Percentiles rank a stretch among this genome's conserved stretches.
These are phyloP conservation scores for Abrostola triplasia DNA, from an alignment of 2,888 invertebrate genomes.

Conservation along the genomic window DNA sequence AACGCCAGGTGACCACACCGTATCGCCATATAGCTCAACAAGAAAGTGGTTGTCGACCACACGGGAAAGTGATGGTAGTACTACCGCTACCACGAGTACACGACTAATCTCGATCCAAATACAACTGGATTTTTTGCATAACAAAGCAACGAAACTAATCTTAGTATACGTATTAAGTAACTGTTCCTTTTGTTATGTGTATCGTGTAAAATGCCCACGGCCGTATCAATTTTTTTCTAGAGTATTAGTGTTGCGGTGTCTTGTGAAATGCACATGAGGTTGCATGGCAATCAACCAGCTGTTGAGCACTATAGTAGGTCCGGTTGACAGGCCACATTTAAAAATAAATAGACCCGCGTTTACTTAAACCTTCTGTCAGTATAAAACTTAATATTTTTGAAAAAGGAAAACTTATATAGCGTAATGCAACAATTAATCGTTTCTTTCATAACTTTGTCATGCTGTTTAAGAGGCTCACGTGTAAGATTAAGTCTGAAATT, in stretches of 20 bases:
- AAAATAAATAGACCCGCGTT: background rate
- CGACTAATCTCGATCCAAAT: slow-evolving; percentile 55
- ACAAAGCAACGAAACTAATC: slow-evolving; percentile 69
- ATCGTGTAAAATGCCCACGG: slow-evolving; percentile 64
- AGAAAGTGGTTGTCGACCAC: slow-evolving; percentile 30
- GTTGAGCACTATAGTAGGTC: background rate
- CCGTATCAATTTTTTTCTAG: slow-evolving; percentile 33
- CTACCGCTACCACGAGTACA: slow-evolving; percentile 28
- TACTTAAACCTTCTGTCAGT: background rate
- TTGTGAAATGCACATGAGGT: slow-evolving; percentile 34
- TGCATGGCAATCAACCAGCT: background rate
- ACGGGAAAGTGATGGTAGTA: slow-evolving; percentile 36
- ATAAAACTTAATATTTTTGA: too few species aligned
- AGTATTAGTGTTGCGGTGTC: slow-evolving; percentile 41
- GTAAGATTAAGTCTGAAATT: too few species aligned
- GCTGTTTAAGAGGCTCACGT: too few species aligned
- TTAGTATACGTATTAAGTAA: slow-evolving; percentile 67
- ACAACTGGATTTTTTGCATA: slow-evolving; percentile 61
- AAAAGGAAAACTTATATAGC: too few species aligned
- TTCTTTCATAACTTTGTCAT: too few species aligned
- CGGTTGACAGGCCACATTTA: background rate
- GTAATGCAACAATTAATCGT: too few species aligned
- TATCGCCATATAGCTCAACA: slow-evolving; percentile 19
- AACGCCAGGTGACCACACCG: slow-evolving; percentile 16
- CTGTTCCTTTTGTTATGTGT: slow-evolving; percentile 59